These are phyloP conservation scores for Acleris literana DNA, from an alignment of 2,888 invertebrate species.

Conservation along the genomic window DNA sequence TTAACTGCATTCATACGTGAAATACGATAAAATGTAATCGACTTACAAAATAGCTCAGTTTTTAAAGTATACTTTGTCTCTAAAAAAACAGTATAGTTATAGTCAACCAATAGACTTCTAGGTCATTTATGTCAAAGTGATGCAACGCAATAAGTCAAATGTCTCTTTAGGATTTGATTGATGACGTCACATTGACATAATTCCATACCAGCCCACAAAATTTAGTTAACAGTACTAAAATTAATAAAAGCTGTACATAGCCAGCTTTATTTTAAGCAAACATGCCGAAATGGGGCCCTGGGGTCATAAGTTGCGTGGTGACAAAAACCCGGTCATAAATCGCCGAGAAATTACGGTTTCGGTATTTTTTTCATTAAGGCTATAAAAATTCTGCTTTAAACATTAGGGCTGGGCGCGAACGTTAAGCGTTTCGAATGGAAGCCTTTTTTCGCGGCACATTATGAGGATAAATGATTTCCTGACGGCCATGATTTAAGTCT, in stretches of 20 bases:
- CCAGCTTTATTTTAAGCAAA: constrained; percentile 29
- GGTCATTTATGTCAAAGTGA: no score
- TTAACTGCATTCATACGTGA: no score
- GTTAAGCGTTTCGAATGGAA: constrained; percentile 68
- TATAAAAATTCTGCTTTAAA: constrained; percentile 62
- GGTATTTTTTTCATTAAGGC: constrained; percentile 61
- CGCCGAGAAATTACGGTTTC: constrained; percentile 47
- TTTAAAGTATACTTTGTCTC: no score
- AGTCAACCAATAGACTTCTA: no score
- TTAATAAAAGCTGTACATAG: constrained; percentile 23
- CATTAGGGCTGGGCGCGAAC: constrained; percentile 61
- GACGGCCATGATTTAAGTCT: constrained; percentile 76
- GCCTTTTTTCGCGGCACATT: constrained; percentile 83
- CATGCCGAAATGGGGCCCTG: constrained; percentile 23
- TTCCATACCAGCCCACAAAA: no score
- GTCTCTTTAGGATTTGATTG: no score
- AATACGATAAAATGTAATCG: no score
- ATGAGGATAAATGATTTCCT: constrained; percentile 82
- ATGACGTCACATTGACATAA: no score
- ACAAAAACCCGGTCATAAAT: constrained; percentile 41
- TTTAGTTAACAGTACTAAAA: no score
- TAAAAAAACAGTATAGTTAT: no score
- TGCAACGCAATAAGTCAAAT: no score
- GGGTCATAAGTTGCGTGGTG: constrained; percentile 35
- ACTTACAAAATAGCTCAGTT: no score